Conservation (phyloP, 2,888 invertebrate genomes). For the Troilus luridus region DNA sequence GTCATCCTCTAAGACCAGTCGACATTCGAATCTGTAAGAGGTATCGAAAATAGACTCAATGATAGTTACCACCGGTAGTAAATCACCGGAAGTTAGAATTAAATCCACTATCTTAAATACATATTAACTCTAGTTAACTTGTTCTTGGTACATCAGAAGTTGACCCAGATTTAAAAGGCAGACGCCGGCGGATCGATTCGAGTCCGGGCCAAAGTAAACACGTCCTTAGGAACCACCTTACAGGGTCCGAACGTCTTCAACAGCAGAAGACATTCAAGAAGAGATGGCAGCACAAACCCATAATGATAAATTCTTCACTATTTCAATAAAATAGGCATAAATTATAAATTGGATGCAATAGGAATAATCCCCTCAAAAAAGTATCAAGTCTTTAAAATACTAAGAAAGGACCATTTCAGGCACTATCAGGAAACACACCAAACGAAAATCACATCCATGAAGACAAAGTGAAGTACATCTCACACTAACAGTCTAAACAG, state of each 20-base stretch:
- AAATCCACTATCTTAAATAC: not conserved
- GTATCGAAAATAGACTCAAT: not conserved
- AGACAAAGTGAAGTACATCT: no score
- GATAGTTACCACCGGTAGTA: not conserved
- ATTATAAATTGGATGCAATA: no score
- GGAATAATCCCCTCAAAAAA: no score
- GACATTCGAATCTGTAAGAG: not conserved
- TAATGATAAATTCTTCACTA: not conserved
- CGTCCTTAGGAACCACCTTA: slow-evolving; percentile 1
- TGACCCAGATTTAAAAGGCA: slow-evolving; percentile 2
- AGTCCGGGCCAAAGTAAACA: not conserved
- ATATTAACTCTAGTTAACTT: not conserved
- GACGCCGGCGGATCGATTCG: not conserved
- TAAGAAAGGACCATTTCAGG: no score
- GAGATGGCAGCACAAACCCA: not conserved
- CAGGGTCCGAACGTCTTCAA: not conserved
- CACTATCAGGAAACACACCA: no score
- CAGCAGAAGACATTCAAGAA: not conserved
- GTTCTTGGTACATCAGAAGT: not conserved
- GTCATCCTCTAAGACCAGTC: not conserved
- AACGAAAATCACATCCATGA: no score
- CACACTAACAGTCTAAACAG: no score
- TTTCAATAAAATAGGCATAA: no score
- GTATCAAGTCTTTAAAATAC: no score
- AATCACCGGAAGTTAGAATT: no score